Base-by-base conservation (phyloP, 2,113 vertebrate species). In the Vireo altiloquus region DNA sequence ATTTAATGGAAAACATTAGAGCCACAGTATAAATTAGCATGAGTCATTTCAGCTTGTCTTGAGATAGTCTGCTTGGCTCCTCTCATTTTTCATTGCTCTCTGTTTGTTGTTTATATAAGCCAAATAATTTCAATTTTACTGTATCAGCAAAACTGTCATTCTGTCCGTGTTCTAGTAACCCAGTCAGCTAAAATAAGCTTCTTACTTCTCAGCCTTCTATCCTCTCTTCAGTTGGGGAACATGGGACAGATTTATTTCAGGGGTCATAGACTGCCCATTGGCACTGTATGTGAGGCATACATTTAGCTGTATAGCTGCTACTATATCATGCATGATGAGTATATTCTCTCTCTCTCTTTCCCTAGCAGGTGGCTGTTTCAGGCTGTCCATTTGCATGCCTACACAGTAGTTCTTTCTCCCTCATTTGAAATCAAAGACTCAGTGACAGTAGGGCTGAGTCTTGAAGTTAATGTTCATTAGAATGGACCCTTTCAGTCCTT, bases 341-440 rank as follows among this genome's bases (percentile, higher is more conserved):
- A 27, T 65, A 63, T 94, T n/a, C n/a, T 91, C 61, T 78, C 54
- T 64, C 39, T 76, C 16, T 54, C 24, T 28, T 85, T 64, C 75
- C 30, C 75, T 82, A 92, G 90, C 96, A 96, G 94, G 94, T 93
- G 92, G 94, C 79, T 83, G 59, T 50, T 94, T 94, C 88, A 94
- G 94, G 76, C 88, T 93, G 63, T 90, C 71, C 71, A 75, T 96
- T 93, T 93, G 90, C 68, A 81, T 70, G 72, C 56, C 47, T 78
- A 86, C 64, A 97, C 85, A 97, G 93, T 94, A 88, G 86, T 44
- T 28, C 47, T 92, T 97, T 95, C 88, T 95, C 52, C 64, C 40
- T 74, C 53, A 49, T 81, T 83, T 81, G 52, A 94, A 96, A 94
- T 95, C 94, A 95, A 95, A 96, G 94, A 35, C 14, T 75, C 76